Percentiles rank a stretch among this genome's conserved stretches.
Evolutionary conservation across 2,797 vertebrate genomes (phyloP).

Genomic region (Salmo trutta): DNA sequence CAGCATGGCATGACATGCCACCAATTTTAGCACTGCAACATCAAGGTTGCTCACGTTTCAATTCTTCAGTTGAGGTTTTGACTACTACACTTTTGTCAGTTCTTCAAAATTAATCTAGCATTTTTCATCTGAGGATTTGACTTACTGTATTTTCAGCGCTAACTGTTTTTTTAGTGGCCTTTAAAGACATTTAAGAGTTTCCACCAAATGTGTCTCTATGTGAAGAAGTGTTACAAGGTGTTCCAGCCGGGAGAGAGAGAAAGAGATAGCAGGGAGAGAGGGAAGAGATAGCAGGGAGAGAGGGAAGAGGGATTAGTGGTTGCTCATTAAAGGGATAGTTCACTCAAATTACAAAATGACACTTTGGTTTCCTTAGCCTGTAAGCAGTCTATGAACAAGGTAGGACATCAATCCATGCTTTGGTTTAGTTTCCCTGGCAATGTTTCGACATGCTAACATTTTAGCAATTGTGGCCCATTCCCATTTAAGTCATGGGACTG

Average conservation of each 20-base stretch:
- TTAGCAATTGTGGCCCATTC: too few species aligned
- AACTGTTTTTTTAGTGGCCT: neutral
- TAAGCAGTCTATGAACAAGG: too few species aligned
- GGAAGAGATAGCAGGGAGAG: neutral
- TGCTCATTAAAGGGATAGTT: too few species aligned
- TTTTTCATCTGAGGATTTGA: too few species aligned
- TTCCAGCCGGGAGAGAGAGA: neutral
- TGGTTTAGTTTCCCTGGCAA: too few species aligned
- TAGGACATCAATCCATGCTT: too few species aligned
- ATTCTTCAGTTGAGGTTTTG: neutral
- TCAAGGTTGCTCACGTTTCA: conserved; percentile 50
- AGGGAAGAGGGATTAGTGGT: neutral
- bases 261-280: neutral
- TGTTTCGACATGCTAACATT: too few species aligned
- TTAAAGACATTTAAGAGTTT: neutral
- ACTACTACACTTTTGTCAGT: neutral
- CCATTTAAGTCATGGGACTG: too few species aligned
- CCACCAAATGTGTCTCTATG: neutral
- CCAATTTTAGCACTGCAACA: conserved; percentile 61
- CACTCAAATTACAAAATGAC: too few species aligned
- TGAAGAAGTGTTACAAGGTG: neutral
- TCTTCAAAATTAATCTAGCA: too few species aligned
- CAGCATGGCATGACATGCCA: conserved; percentile 48
- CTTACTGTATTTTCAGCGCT: neutral
- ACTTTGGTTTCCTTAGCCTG: too few species aligned